Percentiles rank a stretch among this genome's conserved stretches.
Evolutionary conservation across 2,113 vertebrate genomes (phyloP).

Genomic region (Cebidichthys violaceus): DNA sequence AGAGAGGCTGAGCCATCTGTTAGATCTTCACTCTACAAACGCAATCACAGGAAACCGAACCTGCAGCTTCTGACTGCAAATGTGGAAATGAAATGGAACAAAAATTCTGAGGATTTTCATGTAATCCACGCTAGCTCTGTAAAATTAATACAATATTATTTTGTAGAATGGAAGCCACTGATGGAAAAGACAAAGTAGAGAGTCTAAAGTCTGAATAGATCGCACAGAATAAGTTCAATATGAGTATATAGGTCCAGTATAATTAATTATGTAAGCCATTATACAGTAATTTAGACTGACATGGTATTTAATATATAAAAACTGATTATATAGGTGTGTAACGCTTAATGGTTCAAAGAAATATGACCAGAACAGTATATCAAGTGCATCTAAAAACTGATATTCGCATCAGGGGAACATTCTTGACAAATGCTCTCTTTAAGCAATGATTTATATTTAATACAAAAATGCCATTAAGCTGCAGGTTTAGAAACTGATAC

Average conservation of each 20-base stretch:
- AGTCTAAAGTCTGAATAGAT: background rate
- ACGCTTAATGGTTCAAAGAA: background rate
- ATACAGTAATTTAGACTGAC: background rate
- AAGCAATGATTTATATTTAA: constrained; percentile 4
- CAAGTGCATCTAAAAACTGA: background rate
- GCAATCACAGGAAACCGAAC: background rate
- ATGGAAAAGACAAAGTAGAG: background rate
- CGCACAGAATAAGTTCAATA: background rate
- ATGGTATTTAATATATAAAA: background rate
- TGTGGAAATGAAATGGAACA: constrained; percentile 2
- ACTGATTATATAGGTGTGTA: background rate
- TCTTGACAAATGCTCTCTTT: background rate
- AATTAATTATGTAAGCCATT: background rate
- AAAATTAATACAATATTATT: background rate
- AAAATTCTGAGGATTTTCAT: background rate
- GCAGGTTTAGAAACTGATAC: background rate
- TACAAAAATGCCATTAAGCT: background rate
- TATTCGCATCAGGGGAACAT: background rate
- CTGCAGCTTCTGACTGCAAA: constrained; percentile 20
- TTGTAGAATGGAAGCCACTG: background rate
- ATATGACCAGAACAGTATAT: background rate
- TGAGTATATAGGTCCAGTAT: background rate
- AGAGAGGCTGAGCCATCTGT: constrained; percentile 43
- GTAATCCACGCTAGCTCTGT: background rate
- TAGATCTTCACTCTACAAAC: constrained; percentile 5